Evolutionary conservation across 2,797 vertebrate species (phyloP).

Genomic region (Spea hammondii): DNA sequence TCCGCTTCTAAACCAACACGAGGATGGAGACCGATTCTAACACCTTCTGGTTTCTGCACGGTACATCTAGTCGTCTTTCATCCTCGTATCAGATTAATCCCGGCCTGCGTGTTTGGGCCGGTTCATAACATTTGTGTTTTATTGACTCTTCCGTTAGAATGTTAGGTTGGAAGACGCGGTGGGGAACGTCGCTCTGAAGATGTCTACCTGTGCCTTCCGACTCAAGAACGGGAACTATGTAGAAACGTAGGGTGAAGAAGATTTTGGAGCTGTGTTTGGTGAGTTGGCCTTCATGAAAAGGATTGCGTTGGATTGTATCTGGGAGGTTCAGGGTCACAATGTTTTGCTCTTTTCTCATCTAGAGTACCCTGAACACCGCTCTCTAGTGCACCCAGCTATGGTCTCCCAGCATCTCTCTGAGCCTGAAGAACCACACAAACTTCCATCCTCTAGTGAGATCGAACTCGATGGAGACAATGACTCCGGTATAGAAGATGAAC

Average conservation of each 20-base stretch:
- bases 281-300: background rate
- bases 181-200: slow-evolving; percentile 24
- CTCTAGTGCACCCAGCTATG: slow-evolving; percentile 60
- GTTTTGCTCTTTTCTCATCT: background rate
- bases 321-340: background rate
- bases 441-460: slow-evolving; percentile 69
- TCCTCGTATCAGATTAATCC: too few species aligned
- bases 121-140: background rate
- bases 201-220: slow-evolving; percentile 13
- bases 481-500: slow-evolving; percentile 83
- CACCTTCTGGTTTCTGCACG: too few species aligned
- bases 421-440: slow-evolving; percentile 67
- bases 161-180: slow-evolving; percentile 10
- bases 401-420: slow-evolving; percentile 64
- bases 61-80: too few species aligned
- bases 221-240: slow-evolving; percentile 10
- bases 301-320: background rate
- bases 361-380: background rate
- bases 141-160: background rate
- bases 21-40: too few species aligned
- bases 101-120: too few species aligned
- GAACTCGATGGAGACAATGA: slow-evolving; percentile 80
- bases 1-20: too few species aligned
- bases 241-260: slow-evolving; percentile 31
- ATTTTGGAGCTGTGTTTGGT: slow-evolving; percentile 12